These are phyloP conservation scores for Leptatherina wallacei DNA, from an alignment of 2,797 vertebrate genomes.

Conservation along the genomic window DNA sequence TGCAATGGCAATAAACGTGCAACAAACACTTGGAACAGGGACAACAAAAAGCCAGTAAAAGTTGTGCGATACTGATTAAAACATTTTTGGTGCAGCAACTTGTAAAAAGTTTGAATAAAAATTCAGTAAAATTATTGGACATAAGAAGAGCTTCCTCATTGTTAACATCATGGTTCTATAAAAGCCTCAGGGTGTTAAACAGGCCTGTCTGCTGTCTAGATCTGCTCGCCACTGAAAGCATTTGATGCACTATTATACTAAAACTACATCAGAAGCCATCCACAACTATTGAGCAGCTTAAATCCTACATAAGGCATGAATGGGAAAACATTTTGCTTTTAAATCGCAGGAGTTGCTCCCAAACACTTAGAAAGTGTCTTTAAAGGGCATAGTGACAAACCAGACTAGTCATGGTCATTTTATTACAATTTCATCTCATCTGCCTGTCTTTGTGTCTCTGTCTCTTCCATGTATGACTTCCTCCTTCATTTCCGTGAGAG, in stretches of 20 bases:
- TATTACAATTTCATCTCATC: conserved; percentile 6
- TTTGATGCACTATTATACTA: background rate
- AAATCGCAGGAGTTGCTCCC: background rate
- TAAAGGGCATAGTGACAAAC: background rate
- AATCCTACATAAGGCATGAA: background rate
- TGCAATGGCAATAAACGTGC: background rate
- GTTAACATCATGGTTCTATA: background rate
- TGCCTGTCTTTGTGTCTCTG: conserved; percentile 11
- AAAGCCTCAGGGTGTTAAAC: background rate
- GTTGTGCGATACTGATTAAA: background rate
- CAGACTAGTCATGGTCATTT: too few relatives aligned
- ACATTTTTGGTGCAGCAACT: background rate
- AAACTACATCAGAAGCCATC: background rate
- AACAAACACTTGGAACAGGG: background rate
- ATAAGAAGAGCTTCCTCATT: background rate
- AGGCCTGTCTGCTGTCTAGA: background rate
- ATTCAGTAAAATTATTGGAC: background rate
- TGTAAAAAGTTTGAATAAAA: background rate
- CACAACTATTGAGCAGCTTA: background rate
- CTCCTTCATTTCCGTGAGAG: conserved; percentile 74
- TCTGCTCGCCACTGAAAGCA: background rate
- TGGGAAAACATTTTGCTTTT: background rate
- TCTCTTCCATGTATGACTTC: conserved; percentile 65
- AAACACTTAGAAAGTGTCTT: background rate
- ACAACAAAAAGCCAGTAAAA: background rate